phyloP scores from a whole-genome alignment of 2,113 vertebrate genomes.

The Copsychus sechellarum region DNA sequence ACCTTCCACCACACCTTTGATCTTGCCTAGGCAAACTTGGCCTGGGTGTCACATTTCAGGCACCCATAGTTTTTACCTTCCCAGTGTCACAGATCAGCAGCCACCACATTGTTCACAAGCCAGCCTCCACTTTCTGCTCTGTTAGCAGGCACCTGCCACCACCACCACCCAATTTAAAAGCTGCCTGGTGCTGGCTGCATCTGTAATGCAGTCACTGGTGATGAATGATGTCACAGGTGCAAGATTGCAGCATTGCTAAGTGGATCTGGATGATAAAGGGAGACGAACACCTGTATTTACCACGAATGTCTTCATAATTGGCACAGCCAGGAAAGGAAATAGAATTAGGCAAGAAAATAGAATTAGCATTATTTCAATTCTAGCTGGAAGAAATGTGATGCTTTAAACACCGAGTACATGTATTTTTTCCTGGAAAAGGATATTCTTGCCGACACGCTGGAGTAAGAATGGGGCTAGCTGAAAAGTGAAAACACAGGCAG shows the following conservation, averaged over 20 bases:
- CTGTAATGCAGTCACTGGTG: not conserved
- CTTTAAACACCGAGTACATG: not conserved
- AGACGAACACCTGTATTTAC: not conserved
- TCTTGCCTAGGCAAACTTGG: not conserved
- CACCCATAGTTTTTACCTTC: not conserved
- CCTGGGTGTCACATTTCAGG: not conserved
- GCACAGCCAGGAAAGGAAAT: not conserved
- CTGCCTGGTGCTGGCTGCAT: not conserved
- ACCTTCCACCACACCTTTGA: not conserved
- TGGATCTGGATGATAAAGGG: not conserved
- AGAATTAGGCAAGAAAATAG: constrained; percentile 10
- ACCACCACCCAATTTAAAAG: not conserved
- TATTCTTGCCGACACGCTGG: not conserved
- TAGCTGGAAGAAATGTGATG: not conserved
- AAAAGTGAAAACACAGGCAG: not conserved
- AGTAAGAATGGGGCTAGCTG: not conserved
- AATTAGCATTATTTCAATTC: not conserved
- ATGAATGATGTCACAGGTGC: not conserved
- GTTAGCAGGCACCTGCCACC: not conserved
- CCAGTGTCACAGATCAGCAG: not conserved
- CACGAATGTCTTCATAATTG: constrained; percentile 7
- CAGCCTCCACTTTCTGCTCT: not conserved
- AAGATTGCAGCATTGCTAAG: not conserved
- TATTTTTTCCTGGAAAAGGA: not conserved
- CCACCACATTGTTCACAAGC: not conserved